Base-by-base conservation (phyloP, 2,888 invertebrate species). In the Pyrrhia umbra region DNA sequence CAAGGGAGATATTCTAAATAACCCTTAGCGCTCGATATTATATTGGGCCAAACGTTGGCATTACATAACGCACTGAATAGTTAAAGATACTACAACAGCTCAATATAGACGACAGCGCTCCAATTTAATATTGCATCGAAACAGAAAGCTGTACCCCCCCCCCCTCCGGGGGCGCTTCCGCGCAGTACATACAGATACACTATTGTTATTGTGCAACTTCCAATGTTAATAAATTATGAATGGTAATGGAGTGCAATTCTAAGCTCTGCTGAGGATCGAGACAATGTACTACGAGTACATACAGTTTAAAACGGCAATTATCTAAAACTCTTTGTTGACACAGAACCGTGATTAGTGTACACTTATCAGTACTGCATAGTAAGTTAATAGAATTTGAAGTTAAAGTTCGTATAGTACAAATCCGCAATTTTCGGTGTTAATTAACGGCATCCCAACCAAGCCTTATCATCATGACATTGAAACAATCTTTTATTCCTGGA, bases 41-140 rank as follows among this genome's bases (percentile, higher is more conserved):
- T 34, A n/a, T 34, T 4, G 34, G 27, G n/a, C n/a, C 10, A 20
- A 66, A 1, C 2, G 13, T 9, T 3, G 30, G 1, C 43, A 18
- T 67, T 42, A 67, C 55, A 46, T 55, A 54, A 46, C 21, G 34
- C 13, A 23, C 18, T 39, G 50, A 60, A 58, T 60, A 54, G 45
- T 56, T 55, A 61, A 67, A 23, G 21, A n/a, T 55, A 15, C 42
- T 25, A 40, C 40, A 58, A 55, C 40, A 56, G 25, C 40, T 60
- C 20, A 25, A 63, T 64, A 58, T 15, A 47, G 59, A 51, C 43
- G 50, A 46, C 56, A 42, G 45, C 27, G 23, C 42, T 47, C 27
- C 45, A 60, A 68, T 63, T 77, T 58, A 78, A 80, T 77, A 77
- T 60, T 74, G 64, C 68, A 77, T 77, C 40, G 42, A 49, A 62